Evolutionary conservation across 2,888 invertebrate genomes (phyloP).

Genomic region (Drosophila niveifrons): DNA sequence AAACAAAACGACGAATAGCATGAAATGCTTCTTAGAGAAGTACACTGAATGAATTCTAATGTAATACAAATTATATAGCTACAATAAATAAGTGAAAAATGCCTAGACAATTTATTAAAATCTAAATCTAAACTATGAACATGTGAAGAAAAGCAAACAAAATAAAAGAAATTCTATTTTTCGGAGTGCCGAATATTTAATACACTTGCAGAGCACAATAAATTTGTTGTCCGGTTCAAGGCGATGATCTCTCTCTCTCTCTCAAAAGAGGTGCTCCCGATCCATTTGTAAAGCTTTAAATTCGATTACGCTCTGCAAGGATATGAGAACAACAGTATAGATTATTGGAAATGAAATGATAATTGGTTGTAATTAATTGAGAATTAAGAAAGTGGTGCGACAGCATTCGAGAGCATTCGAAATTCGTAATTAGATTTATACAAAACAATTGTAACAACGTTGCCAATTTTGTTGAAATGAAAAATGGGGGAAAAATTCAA

Average conservation of each 20-base stretch:
- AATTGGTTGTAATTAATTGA: slow-evolving; percentile 73
- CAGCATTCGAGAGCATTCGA: slow-evolving; percentile 30
- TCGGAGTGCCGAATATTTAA: slow-evolving; percentile 42
- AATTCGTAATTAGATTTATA: slow-evolving; percentile 41
- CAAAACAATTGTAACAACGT: slow-evolving; percentile 60
- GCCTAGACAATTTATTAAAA: slow-evolving; percentile 73
- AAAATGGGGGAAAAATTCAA: slow-evolving; percentile 24
- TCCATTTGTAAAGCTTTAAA: slow-evolving; percentile 16
- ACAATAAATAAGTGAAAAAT: slow-evolving; percentile 70
- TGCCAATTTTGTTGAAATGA: slow-evolving; percentile 71
- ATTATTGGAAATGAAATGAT: slow-evolving; percentile 22
- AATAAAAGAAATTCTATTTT: slow-evolving; percentile 9
- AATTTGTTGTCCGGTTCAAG: slow-evolving; percentile 15
- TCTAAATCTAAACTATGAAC: slow-evolving; percentile 33
- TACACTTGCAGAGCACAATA: slow-evolving; percentile 34
- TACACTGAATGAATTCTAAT: slow-evolving; percentile 61
- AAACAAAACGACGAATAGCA: slow-evolving; percentile 78
- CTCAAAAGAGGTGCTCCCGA: not conserved
- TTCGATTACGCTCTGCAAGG: slow-evolving; percentile 27
- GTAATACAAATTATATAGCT: slow-evolving; percentile 62
- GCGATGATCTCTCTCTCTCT: slow-evolving; percentile 3
- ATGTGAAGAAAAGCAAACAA: slow-evolving; percentile 24
- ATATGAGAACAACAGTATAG: slow-evolving; percentile 19
- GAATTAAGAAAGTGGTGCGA: slow-evolving; percentile 50
- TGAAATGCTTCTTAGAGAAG: slow-evolving; percentile 74